These are phyloP conservation scores for Yponomeuta evonymella DNA, from an alignment of 2,888 invertebrate species.

Conservation along the genomic window DNA sequence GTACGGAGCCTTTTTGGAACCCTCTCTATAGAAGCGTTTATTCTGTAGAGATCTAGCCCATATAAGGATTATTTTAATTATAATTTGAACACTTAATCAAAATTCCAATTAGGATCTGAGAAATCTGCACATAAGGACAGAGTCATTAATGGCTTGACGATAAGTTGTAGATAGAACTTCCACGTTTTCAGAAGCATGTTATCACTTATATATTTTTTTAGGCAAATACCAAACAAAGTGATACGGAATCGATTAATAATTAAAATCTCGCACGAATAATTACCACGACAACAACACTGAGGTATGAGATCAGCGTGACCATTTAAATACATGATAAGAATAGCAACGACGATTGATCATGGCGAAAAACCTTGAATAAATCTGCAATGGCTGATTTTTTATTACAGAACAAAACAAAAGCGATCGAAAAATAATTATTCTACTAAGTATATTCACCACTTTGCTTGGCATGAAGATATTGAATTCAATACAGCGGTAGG, in stretches of 20 bases:
- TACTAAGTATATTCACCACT: too few relatives aligned
- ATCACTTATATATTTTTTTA: slow-evolving; percentile 25
- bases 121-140: not conserved
- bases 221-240: slow-evolving; percentile 31
- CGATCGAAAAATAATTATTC: too few relatives aligned
- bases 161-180: not conserved
- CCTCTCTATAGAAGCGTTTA: not conserved
- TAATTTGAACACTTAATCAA: not conserved
- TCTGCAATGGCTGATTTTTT: not conserved
- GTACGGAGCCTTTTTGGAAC: too few relatives aligned
- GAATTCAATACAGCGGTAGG: too few relatives aligned
- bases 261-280: slow-evolving; percentile 49
- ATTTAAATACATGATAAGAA: not conserved
- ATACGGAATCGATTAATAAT: slow-evolving; percentile 47
- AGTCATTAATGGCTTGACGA: not conserved
- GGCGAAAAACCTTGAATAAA: not conserved
- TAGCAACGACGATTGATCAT: not conserved
- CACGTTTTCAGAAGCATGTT: not conserved
- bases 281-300: slow-evolving; percentile 48
- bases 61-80: not conserved
- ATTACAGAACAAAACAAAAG: too few relatives aligned
- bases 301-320: slow-evolving; percentile 53
- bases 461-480: too few relatives aligned
- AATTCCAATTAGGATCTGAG: not conserved
- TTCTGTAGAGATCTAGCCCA: not conserved